Evolutionary conservation across 2,888 invertebrate species (phyloP), one percentile per base, ranked within the genome.

Genomic region (Dorcus hopei): DNA sequence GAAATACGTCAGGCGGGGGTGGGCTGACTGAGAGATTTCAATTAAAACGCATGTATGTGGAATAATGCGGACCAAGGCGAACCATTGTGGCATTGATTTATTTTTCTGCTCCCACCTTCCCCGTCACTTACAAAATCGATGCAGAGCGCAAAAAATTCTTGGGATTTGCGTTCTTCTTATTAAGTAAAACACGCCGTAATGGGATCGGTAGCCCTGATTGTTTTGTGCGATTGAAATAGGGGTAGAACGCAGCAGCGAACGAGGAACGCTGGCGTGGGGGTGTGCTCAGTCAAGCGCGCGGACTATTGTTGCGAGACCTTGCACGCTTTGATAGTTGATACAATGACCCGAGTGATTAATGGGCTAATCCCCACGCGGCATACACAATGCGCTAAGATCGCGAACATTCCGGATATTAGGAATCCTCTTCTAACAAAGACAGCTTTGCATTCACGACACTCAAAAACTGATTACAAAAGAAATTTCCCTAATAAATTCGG

Each of bases 41-140:
- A 80, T 80, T 80, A 80, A 79, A 79, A 79, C 74, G 72, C 79
- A 78, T 78, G 78, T 79, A 77, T 75, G 79, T 75, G 79, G 79
- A 80, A 79, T 80, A 80, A 80, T 79, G 69, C 71, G 76, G 71
- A 70, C 71, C 71, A 63, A 65, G 64, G 66, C 66, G 62, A 61
- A 60, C 59, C 61, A 65, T 64, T 65, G 65, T 66, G 57, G 59
- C 58, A 58, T 53, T 62, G 65, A 68, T 65, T 67, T 65, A 63
- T 59, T 57, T 57, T 45, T 33, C 26, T 33, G 26, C 26, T 33
- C 26, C 26, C 26, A 33, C 26, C 26, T 33, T 33, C 26, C 19
- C 26, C 26, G 26, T 33, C 26, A 33, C 6, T 33, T 33, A 33
- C 26, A 33, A 33, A 33, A 33, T 33, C 26, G 26, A 33, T 33